Evolutionary conservation across 2,113 vertebrate genomes (phyloP).

Genomic region (Fulica atra): DNA sequence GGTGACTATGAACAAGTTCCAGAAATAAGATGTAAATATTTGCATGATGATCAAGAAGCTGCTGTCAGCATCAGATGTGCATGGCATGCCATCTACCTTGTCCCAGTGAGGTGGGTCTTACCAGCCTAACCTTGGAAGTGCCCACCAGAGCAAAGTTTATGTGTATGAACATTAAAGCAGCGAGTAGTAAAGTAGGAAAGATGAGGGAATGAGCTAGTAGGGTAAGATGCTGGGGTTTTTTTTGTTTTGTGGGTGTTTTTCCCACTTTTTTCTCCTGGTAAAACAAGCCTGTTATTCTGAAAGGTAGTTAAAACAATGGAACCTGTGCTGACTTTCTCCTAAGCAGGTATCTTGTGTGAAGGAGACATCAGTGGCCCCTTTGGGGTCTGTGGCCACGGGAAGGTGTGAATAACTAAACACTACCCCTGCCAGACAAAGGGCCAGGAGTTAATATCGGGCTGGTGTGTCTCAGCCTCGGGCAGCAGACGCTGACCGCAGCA

Average conservation of each 20-base stretch:
- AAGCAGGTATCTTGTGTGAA: not conserved
- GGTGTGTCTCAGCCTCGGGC: not conserved
- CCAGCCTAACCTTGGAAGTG: not conserved
- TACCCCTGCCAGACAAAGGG: not conserved
- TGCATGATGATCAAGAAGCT: not conserved
- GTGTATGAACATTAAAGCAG: not conserved
- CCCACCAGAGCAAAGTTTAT: not conserved
- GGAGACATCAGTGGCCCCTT: not conserved
- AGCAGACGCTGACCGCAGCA: not conserved
- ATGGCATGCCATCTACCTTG: not conserved
- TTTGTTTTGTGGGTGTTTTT: too few relatives aligned
- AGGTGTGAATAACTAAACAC: not conserved
- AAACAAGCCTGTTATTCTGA: not conserved
- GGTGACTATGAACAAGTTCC: not conserved
- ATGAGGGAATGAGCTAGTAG: not conserved
- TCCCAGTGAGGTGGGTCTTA: not conserved
- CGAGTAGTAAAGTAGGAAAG: not conserved
- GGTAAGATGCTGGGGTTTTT: not conserved
- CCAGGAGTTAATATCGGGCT: not conserved
- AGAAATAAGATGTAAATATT: not conserved
- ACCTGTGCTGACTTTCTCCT: not conserved
- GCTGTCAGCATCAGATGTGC: not conserved
- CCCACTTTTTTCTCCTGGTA: not conserved
- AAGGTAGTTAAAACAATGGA: not conserved
- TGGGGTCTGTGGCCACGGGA: not conserved